Conservation (phyloP, 1,140 invertebrate species). For the Polypedilum vanderplanki region DNA sequence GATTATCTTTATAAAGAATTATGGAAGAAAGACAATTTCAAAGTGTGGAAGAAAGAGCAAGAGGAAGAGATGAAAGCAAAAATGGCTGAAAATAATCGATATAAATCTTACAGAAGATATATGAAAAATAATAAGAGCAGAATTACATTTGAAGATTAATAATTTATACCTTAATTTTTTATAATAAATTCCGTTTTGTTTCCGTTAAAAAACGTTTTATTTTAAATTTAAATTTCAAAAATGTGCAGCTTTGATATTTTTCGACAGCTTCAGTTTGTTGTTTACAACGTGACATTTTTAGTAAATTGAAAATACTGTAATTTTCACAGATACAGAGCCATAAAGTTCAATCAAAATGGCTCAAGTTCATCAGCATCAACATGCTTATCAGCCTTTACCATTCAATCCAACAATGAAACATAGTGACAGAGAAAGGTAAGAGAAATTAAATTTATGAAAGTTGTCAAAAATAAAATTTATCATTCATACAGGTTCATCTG, state of each 20-base stretch:
- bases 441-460: neutral
- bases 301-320: neutral
- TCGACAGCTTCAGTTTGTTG: neutral
- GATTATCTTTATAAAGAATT: constrained; percentile 67
- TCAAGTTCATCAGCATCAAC: neutral
- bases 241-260: neutral
- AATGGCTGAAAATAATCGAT: constrained; percentile 66
- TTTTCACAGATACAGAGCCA: neutral
- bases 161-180: neutral
- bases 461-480: constrained; percentile 18
- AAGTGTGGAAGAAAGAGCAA: constrained; percentile 68
- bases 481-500: constrained; percentile 78
- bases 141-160: constrained; percentile 68
- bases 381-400: neutral
- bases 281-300: too few relatives aligned
- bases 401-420: neutral
- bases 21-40: constrained; percentile 75
- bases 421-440: constrained; percentile 8
- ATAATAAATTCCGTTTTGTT: neutral
- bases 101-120: constrained; percentile 71
- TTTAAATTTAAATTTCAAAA: neutral
- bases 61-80: constrained; percentile 77
- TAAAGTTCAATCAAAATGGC: neutral
- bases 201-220: neutral
- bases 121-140: constrained; percentile 72